Evolutionary conservation across 2,797 vertebrate genomes (phyloP), one percentile per base, ranked within the genome.

Genomic region (Galagoides demidoff): DNA sequence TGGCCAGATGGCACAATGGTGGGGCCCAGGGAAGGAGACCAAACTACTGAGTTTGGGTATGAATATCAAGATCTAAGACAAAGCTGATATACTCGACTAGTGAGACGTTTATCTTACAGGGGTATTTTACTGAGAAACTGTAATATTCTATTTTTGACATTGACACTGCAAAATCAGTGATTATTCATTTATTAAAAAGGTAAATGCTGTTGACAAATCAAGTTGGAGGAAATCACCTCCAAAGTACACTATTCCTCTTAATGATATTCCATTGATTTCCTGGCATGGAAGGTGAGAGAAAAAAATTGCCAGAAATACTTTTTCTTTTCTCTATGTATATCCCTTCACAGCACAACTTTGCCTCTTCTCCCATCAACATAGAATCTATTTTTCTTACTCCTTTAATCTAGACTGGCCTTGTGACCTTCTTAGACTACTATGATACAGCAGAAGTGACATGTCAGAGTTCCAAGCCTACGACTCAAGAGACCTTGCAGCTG

Each of bases 31-130:
- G 19, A 5, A 82, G 16, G 11, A 31, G 4, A 66, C 0, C 57
- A 25, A 89, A 94, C 96, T 96, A 96, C 95, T 78, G 95, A 84
- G 86, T 91, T 89, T 97, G 61, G 93, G 95, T 87, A 68, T 73
- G 20, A 97, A 97, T 94, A 95, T 97, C 84, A 96, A 17, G 59
- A 31, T 85, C 66, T 85, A 52, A 92, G 52, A 78, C 49, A 29
- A 85, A 81, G 37, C 2, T 82, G 34, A 43, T 82, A 64, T 29
- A 43, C 8, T 88, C 14, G 25, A 94, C 14, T 12, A 94, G 17
- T 74, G 89, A 63, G 43, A 92, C 1, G 13, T 31, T 90, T 82
- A 64, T 9, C n/a, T 79, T 64, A 70, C 1, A 31, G 25, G 20
- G 13, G 0, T 0, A 83, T 64, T 73, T 94, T 85, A 81, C 76